A percentile compares a stretch with the other conserved stretches of the same genome.
Evolutionary conservation across 2,113 vertebrate species (phyloP).

Genomic region (Theropithecus gelada): DNA sequence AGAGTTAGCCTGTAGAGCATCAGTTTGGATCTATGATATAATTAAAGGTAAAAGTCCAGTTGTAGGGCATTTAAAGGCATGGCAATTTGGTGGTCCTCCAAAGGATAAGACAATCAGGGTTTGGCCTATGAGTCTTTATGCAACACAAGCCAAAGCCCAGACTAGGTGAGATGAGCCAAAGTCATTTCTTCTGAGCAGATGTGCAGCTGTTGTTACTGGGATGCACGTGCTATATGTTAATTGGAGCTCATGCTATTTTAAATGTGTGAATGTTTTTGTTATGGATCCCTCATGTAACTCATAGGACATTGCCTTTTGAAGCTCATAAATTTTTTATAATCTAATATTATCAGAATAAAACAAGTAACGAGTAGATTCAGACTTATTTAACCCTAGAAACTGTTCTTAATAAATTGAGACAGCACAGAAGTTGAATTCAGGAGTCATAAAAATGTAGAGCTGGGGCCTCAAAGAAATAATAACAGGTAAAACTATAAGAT

Average conservation of each 20-base stretch:
- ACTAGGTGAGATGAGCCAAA: not conserved
- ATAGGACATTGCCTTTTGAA: not conserved
- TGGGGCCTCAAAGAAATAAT: not conserved
- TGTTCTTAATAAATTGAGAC: constrained; percentile 17
- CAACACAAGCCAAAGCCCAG: not conserved
- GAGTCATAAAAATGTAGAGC: not conserved
- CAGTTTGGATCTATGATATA: not conserved
- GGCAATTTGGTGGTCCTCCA: not conserved
- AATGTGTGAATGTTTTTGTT: not conserved
- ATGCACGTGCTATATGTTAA: not conserved
- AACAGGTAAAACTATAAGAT: not conserved
- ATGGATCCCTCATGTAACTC: not conserved
- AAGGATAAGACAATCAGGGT: not conserved
- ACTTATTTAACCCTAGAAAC: constrained; percentile 1
- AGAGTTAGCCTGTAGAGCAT: not conserved
- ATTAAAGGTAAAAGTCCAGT: not conserved
- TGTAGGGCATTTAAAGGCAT: not conserved
- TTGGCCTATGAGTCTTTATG: not conserved
- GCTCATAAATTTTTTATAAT: not conserved
- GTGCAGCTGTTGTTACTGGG: not conserved
- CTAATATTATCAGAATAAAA: not conserved
- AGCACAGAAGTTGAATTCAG: not conserved
- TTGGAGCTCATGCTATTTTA: not conserved
- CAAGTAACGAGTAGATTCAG: not conserved
- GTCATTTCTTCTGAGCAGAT: not conserved